phyloP scores from a whole-genome alignment of 2,888 invertebrate genomes.

The Eutolmus rufibarbis region DNA sequence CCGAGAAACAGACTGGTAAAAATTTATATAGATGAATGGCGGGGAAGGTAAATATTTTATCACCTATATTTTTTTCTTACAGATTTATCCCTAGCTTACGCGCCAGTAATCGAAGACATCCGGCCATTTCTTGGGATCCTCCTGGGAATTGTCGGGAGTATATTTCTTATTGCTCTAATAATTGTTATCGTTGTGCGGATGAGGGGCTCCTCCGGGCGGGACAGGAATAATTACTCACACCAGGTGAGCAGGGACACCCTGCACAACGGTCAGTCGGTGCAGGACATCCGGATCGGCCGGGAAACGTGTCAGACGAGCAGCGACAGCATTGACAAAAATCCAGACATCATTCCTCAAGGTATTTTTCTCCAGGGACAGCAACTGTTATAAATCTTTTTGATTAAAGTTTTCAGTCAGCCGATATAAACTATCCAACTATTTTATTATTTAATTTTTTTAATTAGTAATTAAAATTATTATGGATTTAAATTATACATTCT shows the following conservation, averaged over 20 bases:
- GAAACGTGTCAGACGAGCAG: slow-evolving; percentile 60
- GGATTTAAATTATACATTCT: too few species aligned
- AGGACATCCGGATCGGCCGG: slow-evolving; percentile 59
- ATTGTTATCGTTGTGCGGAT: slow-evolving; percentile 66
- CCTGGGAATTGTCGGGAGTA: slow-evolving; percentile 65
- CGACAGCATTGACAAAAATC: slow-evolving; percentile 63
- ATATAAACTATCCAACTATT: too few species aligned
- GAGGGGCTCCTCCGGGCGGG: slow-evolving; percentile 62
- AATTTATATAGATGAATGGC: slow-evolving; percentile 21
- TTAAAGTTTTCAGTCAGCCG: too few species aligned
- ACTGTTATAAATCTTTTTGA: not conserved
- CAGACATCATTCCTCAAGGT: slow-evolving; percentile 63
- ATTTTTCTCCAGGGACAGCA: slow-evolving; percentile 44
- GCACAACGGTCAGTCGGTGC: slow-evolving; percentile 61
- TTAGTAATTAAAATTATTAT: too few species aligned
- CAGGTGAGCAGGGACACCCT: slow-evolving; percentile 58
- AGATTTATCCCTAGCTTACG: slow-evolving; percentile 63
- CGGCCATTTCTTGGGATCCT: slow-evolving; percentile 66
- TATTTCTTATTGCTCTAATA: slow-evolving; percentile 65
- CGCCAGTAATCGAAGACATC: slow-evolving; percentile 64
- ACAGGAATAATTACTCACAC: slow-evolving; percentile 62
- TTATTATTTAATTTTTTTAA: too few species aligned
- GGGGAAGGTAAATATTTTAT: slow-evolving; percentile 24
- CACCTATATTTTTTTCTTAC: slow-evolving; percentile 10
- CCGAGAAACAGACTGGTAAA: slow-evolving; percentile 75